Evolutionary conservation across 2,888 invertebrate species (phyloP).

Genomic region (Cerceris rybyensis): DNA sequence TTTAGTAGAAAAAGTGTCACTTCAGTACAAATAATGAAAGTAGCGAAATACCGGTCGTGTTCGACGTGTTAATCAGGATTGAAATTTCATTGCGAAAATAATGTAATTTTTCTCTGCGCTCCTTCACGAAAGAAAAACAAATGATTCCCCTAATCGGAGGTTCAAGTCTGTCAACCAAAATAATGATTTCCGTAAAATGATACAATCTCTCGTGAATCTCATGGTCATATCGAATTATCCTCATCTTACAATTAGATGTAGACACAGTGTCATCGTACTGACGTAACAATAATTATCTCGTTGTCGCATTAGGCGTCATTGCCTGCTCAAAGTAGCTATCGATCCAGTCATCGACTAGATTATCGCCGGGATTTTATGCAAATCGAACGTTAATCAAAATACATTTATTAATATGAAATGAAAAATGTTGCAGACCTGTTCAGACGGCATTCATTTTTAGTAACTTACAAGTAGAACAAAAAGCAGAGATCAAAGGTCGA

Average conservation of each 20-base stretch:
- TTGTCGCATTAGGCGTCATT: neutral
- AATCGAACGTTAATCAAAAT: neutral
- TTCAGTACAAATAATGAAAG: no score
- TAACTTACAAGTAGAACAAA: neutral
- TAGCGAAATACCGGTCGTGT: no score
- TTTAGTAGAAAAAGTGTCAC: no score
- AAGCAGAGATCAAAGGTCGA: no score
- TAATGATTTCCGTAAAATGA: conserved; percentile 28
- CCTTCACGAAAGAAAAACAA: neutral
- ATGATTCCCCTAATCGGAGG: neutral
- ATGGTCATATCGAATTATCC: neutral
- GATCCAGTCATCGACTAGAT: conserved; percentile 20
- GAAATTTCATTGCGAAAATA: no score
- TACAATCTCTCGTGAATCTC: conserved; percentile 12
- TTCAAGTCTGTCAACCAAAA: conserved; percentile 2
- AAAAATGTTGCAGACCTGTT: neutral
- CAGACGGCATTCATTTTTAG: neutral
- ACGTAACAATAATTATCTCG: conserved; percentile 22
- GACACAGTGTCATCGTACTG: conserved; percentile 23
- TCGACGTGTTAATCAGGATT: no score
- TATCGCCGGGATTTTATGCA: conserved; percentile 2
- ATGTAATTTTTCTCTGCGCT: neutral
- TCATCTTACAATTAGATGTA: neutral
- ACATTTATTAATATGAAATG: neutral
- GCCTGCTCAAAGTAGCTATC: neutral